These are phyloP conservation scores for Otis tarda DNA, from an alignment of 2,113 vertebrate species.

Conservation along the genomic window DNA sequence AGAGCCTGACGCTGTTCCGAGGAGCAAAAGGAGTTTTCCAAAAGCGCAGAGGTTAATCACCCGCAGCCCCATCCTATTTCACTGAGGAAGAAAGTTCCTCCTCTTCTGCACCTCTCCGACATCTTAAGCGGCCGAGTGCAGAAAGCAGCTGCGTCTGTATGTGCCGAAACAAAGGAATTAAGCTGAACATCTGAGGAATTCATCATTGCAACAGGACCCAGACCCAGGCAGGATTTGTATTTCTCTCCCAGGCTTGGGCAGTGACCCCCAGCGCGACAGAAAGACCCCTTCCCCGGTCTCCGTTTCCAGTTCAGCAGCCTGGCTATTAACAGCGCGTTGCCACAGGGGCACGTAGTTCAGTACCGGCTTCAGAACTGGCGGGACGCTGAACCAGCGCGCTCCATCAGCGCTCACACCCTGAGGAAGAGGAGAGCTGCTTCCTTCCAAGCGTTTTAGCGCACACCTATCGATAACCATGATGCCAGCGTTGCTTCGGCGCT, in stretches of 20 bases:
- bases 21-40: not conserved
- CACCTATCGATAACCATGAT: accelerated
- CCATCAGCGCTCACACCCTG: not conserved
- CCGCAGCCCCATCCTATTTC: accelerated
- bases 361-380: too few species aligned
- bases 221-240: not conserved
- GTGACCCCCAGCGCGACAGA: not conserved
- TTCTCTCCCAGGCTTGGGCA: not conserved
- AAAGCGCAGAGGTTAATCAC: not conserved
- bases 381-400: not conserved
- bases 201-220: not conserved
- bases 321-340: not conserved
- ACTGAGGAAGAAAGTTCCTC: not conserved
- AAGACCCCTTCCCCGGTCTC: not conserved
- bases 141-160: not conserved
- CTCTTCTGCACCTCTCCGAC: not conserved
- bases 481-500: not conserved
- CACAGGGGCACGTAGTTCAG: accelerated
- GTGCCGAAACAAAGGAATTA: not conserved
- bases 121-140: not conserved
- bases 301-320: not conserved
- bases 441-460: not conserved
- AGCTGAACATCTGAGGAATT: not conserved
- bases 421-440: not conserved
- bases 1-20: too few species aligned